These are phyloP conservation scores for Steatocranus sp. DNA, from an alignment of 2,797 vertebrate genomes.

Conservation along the genomic window DNA sequence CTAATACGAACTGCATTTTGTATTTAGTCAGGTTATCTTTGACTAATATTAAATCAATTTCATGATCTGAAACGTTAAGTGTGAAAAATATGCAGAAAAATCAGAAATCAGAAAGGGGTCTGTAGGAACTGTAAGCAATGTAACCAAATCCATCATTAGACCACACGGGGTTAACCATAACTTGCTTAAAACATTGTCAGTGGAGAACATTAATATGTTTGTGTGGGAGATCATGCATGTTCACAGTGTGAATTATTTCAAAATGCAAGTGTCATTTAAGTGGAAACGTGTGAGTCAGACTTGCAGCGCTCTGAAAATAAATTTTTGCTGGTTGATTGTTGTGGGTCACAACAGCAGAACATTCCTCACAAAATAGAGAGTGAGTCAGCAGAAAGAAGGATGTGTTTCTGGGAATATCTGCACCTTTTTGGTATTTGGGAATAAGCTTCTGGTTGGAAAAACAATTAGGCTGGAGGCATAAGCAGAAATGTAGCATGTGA, in stretches of 20 bases:
- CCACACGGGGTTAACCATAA: background rate
- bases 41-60: background rate
- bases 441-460: slow-evolving; percentile 42
- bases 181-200: background rate
- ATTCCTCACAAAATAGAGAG: slow-evolving; percentile 25
- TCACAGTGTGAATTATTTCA: background rate
- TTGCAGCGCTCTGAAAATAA: background rate
- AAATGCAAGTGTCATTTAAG: background rate
- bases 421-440: slow-evolving; percentile 34
- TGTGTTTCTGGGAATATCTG: slow-evolving; percentile 38
- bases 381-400: slow-evolving; percentile 37
- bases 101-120: background rate
- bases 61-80: background rate
- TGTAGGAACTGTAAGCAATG: background rate
- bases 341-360: background rate
- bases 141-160: background rate
- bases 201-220: background rate
- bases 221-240: background rate
- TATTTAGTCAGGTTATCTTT: background rate
- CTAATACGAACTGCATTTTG: background rate
- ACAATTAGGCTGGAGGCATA: slow-evolving; percentile 14
- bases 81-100: background rate
- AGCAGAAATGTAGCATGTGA: slow-evolving; percentile 17
- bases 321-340: background rate
- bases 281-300: background rate